phyloP scores from a whole-genome alignment of 2,888 invertebrate genomes.

The Fragum sueziense region DNA sequence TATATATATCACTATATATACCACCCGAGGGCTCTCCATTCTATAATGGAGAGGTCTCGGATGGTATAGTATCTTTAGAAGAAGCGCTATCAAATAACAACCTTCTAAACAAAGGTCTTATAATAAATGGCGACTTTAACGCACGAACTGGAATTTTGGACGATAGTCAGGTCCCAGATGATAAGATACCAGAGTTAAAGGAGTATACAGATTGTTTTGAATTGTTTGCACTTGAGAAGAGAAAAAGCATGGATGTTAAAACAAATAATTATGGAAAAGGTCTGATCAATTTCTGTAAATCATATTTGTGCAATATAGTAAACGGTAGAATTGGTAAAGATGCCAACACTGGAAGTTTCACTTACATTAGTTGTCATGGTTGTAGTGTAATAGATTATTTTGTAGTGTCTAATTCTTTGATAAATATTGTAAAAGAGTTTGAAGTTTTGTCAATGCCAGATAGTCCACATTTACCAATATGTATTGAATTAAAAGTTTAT shows the following conservation, averaged over 20 bases:
- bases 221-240: too few species aligned
- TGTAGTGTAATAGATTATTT: slow-evolving; percentile 17
- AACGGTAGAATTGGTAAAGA: not conserved
- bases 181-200: not conserved
- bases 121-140: not conserved
- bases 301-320: not conserved
- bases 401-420: not conserved
- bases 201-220: not conserved
- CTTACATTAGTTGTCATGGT: not conserved
- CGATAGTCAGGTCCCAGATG: not conserved
- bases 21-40: slow-evolving; percentile 18
- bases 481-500: too few species aligned
- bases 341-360: not conserved
- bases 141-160: not conserved
- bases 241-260: not conserved
- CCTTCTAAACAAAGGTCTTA: not conserved
- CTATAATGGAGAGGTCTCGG: not conserved
- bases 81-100: not conserved
- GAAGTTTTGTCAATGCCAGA: not conserved
- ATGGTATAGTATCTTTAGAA: slow-evolving; percentile 2
- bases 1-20: slow-evolving; percentile 17
- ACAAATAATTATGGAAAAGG: not conserved
- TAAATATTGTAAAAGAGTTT: not conserved
- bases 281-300: slow-evolving; percentile 1
- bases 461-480: not conserved